Base-by-base conservation (phyloP, 2,888 invertebrate species). In the Epicampocera succincta region DNA sequence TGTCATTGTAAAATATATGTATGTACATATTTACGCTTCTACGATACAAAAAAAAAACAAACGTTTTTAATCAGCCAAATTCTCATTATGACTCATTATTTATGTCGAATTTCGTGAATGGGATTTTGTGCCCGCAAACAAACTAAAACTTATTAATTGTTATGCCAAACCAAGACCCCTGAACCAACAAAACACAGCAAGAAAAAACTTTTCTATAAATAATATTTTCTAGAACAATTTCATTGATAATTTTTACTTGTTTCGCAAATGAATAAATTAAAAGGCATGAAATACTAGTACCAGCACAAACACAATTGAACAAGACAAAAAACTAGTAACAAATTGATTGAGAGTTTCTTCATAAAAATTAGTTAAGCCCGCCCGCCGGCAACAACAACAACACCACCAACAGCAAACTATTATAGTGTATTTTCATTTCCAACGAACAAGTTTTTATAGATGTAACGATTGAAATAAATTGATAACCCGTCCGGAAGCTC, bases 161-260 rank as follows among this genome's bases (percentile, higher is more conserved):
- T 52, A 54, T 44, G 25, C 5, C 25, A 19, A 38, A 4, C n/a
- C n/a, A n/a, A n/a, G n/a, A n/a, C 48, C 25, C 63, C 15, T 77
- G 48, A 69, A 56, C 61, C 25, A 40, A 40, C 3, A 56, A 29
- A 17, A 61, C 11, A 50, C 17, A 42, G 13, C 48, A 63, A 33
- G 17, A 56, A 17, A 72, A 42, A 61, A 38, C 56, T 29, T 29
- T 19, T 15, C 40, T 38, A 25, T 52, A 72, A 78, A 66, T 66
- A 66, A 17, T 66, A 66, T 21, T 72, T 78, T 78, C 78, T 78
- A 78, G 78, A 78, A 66, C 72, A 72, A 72, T 78, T 78, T 78
- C 63, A 78, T 78, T 78, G 52, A 72, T 65, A 52, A 50, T 21
- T 38, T n/a, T n/a, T 44, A 66, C 12, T 25, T 38, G 4, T 46